A percentile compares a stretch with the other conserved stretches of the same genome.
These are phyloP conservation scores for Paralichthys olivaceus DNA, from an alignment of 2,113 vertebrate genomes.

Conservation along the genomic window DNA sequence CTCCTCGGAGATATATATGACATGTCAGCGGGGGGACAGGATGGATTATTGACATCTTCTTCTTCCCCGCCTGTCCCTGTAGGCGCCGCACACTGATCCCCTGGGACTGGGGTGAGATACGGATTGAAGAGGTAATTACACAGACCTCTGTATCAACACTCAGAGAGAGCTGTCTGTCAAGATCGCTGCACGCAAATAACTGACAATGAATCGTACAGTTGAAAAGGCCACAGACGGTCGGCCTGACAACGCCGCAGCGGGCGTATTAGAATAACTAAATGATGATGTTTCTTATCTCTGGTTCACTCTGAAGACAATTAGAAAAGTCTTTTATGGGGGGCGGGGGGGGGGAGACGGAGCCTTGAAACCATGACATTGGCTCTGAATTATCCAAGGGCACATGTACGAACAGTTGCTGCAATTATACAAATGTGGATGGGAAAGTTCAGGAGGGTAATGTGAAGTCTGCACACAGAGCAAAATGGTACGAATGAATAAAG, in stretches of 20 bases:
- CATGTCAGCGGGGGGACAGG: slow-evolving; percentile 64
- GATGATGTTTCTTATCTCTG: slow-evolving; percentile 71
- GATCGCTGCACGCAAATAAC: slow-evolving; percentile 57
- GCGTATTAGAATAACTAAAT: slow-evolving; percentile 58
- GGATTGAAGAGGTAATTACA: slow-evolving; percentile 76
- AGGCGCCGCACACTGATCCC: slow-evolving; percentile 62
- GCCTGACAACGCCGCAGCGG: slow-evolving; percentile 39
- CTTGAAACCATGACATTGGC: slow-evolving; percentile 53
- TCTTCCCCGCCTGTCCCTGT: slow-evolving; percentile 57
- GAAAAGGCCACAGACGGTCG: slow-evolving; percentile 61
- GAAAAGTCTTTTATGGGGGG: slow-evolving; percentile 59
- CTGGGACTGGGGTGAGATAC: slow-evolving; percentile 52
- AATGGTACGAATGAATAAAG: background rate
- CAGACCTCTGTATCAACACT: slow-evolving; percentile 67
- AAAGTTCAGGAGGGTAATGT: slow-evolving; percentile 35
- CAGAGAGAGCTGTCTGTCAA: slow-evolving; percentile 70
- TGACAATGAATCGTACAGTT: slow-evolving; percentile 47
- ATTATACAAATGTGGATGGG: slow-evolving; percentile 41
- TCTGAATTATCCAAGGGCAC: slow-evolving; percentile 66
- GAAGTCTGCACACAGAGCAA: slow-evolving; percentile 21
- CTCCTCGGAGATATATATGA: slow-evolving; percentile 66
- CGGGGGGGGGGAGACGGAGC: slow-evolving; percentile 38
- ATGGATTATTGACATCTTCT: slow-evolving; percentile 79
- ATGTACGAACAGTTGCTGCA: slow-evolving; percentile 19
- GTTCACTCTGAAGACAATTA: slow-evolving; percentile 70